Base-by-base conservation (phyloP, 2,888 invertebrate genomes). In the Margaritifera margaritifera region DNA sequence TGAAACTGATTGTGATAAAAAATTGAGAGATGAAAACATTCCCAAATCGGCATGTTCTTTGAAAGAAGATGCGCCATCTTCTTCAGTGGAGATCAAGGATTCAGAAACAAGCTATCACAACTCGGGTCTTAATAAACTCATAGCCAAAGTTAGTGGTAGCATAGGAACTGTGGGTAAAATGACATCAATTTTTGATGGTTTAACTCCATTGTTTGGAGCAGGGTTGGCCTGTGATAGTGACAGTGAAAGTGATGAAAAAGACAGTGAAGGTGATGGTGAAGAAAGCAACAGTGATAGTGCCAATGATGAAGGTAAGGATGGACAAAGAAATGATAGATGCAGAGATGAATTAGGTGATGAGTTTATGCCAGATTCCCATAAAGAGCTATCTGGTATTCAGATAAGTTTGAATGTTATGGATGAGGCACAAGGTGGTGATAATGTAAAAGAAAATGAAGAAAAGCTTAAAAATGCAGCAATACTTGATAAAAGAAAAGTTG, bases 131-230 rank as follows among this genome's bases (percentile, higher is more conserved):
- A 65, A 68, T 24, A 71, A 72, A 51, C 65, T 77, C 6, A 77
- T 77, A 22, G 60, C 67, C 42, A 77, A 77, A 64, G 69, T 77
- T 15, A 74, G 62, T 53, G 69, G 64, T 60, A 58, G 66, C 27
- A 62, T 77, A 56, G 69, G 70, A 25, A 65, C 62, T 24, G 60
- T 62, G 19, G 63, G 69, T 62, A 42, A 8, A 42, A 15, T 42
- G 15, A 42, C 42, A 2, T 42, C 42, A 42, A 15, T 42, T 8
- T 42, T 42, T 42, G 63, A 62, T 58, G 68, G 67, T n/a, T 64
- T 74, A 20, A 66, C 61, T 25, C 63, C 57, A 50, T 50, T 78
- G 42, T 69, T 78, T 69, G 75, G 75, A 25, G 53, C 57, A 19
- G 68, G 64, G 31, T 62, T 64, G 54, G 72, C 70, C 24, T 66